phyloP scores from a whole-genome alignment of 2,888 invertebrate genomes.

The Amiota communis region DNA sequence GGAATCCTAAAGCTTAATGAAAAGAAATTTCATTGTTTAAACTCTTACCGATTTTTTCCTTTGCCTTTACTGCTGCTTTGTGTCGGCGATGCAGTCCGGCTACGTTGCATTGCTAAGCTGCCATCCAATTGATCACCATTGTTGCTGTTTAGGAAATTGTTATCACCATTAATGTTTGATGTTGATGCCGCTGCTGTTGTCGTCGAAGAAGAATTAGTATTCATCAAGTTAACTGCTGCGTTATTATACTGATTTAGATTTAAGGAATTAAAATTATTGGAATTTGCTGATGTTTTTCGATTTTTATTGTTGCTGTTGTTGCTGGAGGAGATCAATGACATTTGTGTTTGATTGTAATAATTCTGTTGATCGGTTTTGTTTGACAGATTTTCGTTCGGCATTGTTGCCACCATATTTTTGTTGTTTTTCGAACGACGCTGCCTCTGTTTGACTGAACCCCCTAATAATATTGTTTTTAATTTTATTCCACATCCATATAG shows the following conservation, averaged over 20 bases:
- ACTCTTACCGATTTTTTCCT: slow-evolving; percentile 52
- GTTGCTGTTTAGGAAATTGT: slow-evolving; percentile 41
- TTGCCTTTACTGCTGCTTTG: slow-evolving; percentile 56
- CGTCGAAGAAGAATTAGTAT: slow-evolving; percentile 1
- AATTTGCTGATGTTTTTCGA: slow-evolving; percentile 60
- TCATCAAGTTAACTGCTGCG: background rate
- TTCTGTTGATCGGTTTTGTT: slow-evolving; percentile 28
- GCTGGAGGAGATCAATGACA: slow-evolving; percentile 70
- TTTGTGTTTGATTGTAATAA: slow-evolving; percentile 65
- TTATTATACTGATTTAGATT: slow-evolving; percentile 26
- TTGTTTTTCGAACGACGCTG: slow-evolving; percentile 54
- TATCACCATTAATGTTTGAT: slow-evolving; percentile 46
- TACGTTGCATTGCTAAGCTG: slow-evolving; percentile 64
- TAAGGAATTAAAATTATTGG: slow-evolving; percentile 28
- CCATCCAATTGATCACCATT: slow-evolving; percentile 38
- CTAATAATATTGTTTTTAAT: background rate
- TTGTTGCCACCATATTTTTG: slow-evolving; percentile 49
- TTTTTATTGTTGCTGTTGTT: slow-evolving; percentile 58
- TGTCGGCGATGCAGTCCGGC: slow-evolving; percentile 76
- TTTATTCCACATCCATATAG: background rate
- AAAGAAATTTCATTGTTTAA: background rate
- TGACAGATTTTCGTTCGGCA: slow-evolving; percentile 52
- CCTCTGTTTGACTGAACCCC: slow-evolving; percentile 38
- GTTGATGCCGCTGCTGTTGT: slow-evolving; percentile 47
- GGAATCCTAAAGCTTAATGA: background rate